These are phyloP conservation scores for Eupithecia subumbrata DNA, from an alignment of 2,888 invertebrate genomes.

Conservation along the genomic window DNA sequence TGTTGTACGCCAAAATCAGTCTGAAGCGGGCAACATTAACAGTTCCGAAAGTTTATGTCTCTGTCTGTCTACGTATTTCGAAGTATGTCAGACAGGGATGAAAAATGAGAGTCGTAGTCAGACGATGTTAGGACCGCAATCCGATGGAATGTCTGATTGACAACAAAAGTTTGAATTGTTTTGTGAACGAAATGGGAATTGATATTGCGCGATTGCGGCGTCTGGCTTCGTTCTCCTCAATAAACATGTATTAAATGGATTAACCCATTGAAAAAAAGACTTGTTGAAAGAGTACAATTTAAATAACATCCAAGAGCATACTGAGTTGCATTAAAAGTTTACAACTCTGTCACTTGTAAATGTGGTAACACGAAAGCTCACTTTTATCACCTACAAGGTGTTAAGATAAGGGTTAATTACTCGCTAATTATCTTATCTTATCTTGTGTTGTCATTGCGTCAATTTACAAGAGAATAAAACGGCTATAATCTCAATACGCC, in stretches of 20 bases:
- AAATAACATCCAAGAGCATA: conserved; percentile 22
- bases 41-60: conserved; percentile 1
- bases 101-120: conserved; percentile 6
- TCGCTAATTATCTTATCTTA: conserved; percentile 31
- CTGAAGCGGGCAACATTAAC: conserved; percentile 55
- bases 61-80: conserved; percentile 2
- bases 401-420: conserved; percentile 31
- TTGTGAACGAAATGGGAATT: conserved; percentile 6
- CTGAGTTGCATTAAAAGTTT: not conserved
- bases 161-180: conserved; percentile 29
- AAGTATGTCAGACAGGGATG: not conserved
- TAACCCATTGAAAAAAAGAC: not conserved
- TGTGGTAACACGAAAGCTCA: conserved; percentile 18
- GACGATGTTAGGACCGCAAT: conserved; percentile 10
- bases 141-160: conserved; percentile 22
- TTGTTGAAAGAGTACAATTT: not conserved
- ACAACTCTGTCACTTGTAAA: conserved; percentile 8
- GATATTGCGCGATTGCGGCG: not conserved
- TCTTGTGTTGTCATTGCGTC: conserved; percentile 25
- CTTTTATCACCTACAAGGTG: conserved; percentile 29
- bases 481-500: conserved; percentile 77
- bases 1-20: conserved; percentile 77
- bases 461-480: conserved; percentile 40
- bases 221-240: not conserved
- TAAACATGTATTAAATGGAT: not conserved